phyloP scores from a whole-genome alignment of 2,888 invertebrate species.

The Spodoptera picta region DNA sequence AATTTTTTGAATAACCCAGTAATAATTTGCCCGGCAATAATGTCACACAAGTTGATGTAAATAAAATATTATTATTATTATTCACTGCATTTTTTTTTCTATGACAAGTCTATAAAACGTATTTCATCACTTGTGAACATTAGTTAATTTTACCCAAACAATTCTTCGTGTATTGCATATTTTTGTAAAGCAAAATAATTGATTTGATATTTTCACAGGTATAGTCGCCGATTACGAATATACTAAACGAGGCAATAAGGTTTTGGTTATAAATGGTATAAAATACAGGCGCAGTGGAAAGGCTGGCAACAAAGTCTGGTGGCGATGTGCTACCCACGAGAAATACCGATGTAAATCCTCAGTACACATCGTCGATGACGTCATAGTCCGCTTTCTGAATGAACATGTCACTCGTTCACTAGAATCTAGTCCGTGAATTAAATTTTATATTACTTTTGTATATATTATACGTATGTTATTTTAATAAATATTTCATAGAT shows the following conservation, averaged over 20 bases:
- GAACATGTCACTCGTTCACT: conserved; percentile 20
- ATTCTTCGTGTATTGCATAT: neutral
- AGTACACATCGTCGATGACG: conserved; percentile 53
- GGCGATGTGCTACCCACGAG: conserved; percentile 60
- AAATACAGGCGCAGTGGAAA: conserved; percentile 52
- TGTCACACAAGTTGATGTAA: too few species aligned
- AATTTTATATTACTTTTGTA: too few species aligned
- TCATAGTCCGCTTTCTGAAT: conserved; percentile 43
- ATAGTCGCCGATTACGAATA: conserved; percentile 28
- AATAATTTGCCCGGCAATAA: too few species aligned
- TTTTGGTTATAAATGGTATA: conserved; percentile 41
- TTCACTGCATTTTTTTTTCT: too few species aligned
- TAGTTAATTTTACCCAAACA: too few species aligned
- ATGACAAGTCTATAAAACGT: too few species aligned
- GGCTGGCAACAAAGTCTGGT: conserved; percentile 50
- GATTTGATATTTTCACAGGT: conserved; percentile 14
- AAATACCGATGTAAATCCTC: conserved; percentile 54
- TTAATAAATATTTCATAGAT: too few species aligned
- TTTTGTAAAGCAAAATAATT: neutral
- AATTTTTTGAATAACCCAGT: too few species aligned
- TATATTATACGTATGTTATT: too few species aligned
- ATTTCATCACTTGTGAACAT: too few species aligned
- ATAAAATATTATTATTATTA: too few species aligned
- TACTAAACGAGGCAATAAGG: conserved; percentile 45
- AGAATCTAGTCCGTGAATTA: too few species aligned